A percentile compares a stretch with the other conserved stretches of the same genome.
Conservation (phyloP, 2,797 vertebrate genomes). For the Meriones psammophilus region DNA sequence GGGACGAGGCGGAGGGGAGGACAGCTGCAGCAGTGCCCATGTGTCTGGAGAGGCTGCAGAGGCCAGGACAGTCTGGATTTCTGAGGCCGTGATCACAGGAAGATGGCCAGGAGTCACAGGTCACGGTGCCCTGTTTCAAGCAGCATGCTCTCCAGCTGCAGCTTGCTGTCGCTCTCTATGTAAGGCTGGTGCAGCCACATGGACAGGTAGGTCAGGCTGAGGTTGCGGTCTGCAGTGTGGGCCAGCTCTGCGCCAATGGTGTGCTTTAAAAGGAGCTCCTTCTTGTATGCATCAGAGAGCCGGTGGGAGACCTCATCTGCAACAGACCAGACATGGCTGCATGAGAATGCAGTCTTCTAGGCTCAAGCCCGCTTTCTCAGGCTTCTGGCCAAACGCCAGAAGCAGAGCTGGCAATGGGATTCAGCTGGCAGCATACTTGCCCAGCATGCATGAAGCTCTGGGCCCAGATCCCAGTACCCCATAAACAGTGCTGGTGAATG, state of each 20-base stretch:
- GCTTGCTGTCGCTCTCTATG: slow-evolving; percentile 87
- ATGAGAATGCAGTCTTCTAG: rapidly evolving
- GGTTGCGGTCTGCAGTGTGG: slow-evolving; percentile 90
- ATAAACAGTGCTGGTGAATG: background rate
- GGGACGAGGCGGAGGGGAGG: too few species aligned
- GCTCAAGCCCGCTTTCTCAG: background rate
- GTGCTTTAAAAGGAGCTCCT: slow-evolving; percentile 93
- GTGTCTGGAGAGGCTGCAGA: background rate
- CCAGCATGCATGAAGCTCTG: background rate
- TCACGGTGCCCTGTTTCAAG: slow-evolving; percentile 95
- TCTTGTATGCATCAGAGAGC: slow-evolving; percentile 91
- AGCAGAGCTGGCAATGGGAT: background rate
- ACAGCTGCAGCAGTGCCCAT: background rate
- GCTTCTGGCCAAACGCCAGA: background rate
- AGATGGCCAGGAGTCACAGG: slow-evolving; percentile 66
- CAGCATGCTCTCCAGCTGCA: slow-evolving; percentile 94
- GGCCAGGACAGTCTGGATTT: background rate
- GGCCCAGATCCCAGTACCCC: background rate
- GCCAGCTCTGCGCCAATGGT: slow-evolving; percentile 92
- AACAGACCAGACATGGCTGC: background rate
- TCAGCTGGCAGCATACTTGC: background rate
- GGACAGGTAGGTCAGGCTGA: slow-evolving; percentile 93
- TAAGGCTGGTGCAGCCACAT: slow-evolving; percentile 97
- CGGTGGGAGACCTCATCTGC: slow-evolving; percentile 89
- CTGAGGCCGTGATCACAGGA: rapidly evolving